Conservation (phyloP, 2,113 vertebrate species). For the Myiagra hebetior region DNA sequence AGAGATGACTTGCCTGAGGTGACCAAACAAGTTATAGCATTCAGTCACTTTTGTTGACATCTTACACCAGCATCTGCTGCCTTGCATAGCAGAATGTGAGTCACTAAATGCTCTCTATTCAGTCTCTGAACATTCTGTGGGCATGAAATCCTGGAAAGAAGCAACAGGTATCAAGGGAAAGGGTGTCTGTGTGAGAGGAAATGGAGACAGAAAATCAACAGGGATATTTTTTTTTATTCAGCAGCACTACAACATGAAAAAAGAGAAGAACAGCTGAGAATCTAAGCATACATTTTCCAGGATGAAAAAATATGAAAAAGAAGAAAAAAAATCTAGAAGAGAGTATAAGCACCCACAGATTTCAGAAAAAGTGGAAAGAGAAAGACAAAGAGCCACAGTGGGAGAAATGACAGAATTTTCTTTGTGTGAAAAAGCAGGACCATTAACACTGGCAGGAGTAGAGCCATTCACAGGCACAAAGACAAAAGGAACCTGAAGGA, state of each 20-base stretch:
- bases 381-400: not conserved
- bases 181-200: not conserved
- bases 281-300: not conserved
- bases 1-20: not conserved
- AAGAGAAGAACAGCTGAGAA: not conserved
- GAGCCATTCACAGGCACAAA: not conserved
- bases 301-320: not conserved
- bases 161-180: not conserved
- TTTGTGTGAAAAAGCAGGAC: not conserved
- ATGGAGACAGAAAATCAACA: not conserved
- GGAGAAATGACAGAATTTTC: not conserved
- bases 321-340: not conserved
- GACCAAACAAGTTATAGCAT: not conserved
- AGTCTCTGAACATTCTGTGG: not conserved
- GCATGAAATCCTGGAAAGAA: not conserved
- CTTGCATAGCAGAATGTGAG: not conserved
- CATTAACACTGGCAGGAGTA: rapidly evolving
- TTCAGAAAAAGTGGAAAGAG: not conserved
- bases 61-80: not conserved
- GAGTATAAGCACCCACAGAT: rapidly evolving
- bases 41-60: not conserved
- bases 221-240: not conserved
- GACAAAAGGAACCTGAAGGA: not conserved
- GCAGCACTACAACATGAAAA: not conserved
- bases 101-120: not conserved